A percentile compares a stretch with the other conserved stretches of the same genome.
phyloP scores from a whole-genome alignment of 2,888 invertebrate species.

The Latheticus oryzae region DNA sequence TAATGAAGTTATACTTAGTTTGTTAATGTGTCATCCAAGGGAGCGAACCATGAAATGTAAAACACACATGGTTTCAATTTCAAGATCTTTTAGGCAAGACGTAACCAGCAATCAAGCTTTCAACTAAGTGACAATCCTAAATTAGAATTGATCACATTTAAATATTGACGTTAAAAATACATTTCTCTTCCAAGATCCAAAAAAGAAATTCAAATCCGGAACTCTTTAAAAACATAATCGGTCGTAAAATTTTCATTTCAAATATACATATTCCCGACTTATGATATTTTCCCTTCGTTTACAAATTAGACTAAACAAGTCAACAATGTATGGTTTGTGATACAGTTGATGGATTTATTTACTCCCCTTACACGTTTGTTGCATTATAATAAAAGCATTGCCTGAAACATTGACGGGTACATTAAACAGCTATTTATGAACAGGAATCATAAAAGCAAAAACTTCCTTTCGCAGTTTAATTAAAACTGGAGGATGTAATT shows the following conservation, averaged over 20 bases:
- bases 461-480: constrained; percentile 19
- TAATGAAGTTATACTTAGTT: too few relatives aligned
- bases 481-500: constrained; percentile 4
- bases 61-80: constrained; percentile 26
- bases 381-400: constrained; percentile 35
- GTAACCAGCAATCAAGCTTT: background rate
- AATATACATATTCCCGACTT: background rate
- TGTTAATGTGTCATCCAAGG: constrained; percentile 4
- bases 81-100: constrained; percentile 9
- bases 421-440: constrained; percentile 19
- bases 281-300: background rate
- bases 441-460: constrained; percentile 4
- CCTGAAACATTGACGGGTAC: constrained; percentile 22
- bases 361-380: constrained; percentile 30
- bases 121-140: constrained; percentile 22
- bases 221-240: constrained; percentile 6
- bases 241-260: constrained; percentile 13
- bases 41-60: constrained; percentile 22
- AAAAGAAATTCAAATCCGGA: too few relatives aligned
- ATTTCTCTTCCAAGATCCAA: too few relatives aligned
- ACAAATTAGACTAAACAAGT: constrained; percentile 28
- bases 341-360: constrained; percentile 28
- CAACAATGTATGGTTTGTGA: constrained; percentile 27
- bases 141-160: constrained; percentile 24
- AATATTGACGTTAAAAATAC: too few relatives aligned